phyloP scores from a whole-genome alignment of 2,888 invertebrate species.

The Pachymerium ferrugineum region DNA sequence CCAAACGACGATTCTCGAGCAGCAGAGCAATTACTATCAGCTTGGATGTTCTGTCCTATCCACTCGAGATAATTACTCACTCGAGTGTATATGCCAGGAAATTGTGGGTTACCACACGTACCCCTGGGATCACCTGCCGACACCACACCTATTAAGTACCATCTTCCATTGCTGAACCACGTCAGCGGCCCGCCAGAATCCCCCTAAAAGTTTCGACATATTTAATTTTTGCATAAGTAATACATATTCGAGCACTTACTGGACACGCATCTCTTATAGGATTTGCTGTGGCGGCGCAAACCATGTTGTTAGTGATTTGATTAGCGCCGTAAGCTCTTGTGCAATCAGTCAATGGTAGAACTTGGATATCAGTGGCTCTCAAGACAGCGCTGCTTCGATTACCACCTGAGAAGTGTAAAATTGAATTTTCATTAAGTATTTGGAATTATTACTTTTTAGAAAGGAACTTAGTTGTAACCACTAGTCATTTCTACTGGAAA shows the following conservation, averaged over 20 bases:
- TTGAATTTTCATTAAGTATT: too few relatives aligned
- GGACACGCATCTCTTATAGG: neutral
- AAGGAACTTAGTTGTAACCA: too few relatives aligned
- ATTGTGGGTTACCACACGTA: constrained; percentile 4
- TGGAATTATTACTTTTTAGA: too few relatives aligned
- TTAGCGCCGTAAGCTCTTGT: neutral
- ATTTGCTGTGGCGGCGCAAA: neutral
- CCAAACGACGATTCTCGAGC: neutral
- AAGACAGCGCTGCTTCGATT: neutral
- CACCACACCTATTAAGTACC: constrained; percentile 30
- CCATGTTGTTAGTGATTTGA: neutral
- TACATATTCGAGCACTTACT: neutral
- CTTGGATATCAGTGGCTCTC: neutral
- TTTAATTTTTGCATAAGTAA: neutral
- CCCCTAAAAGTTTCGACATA: neutral
- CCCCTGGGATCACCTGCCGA: constrained; percentile 28
- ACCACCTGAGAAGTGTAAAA: too few relatives aligned
- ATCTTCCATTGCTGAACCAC: neutral
- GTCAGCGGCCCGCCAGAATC: constrained; percentile 32
- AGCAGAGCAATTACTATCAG: neutral
- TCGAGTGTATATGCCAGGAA: constrained; percentile 22
- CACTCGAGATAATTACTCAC: constrained; percentile 23
- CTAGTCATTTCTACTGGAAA: too few relatives aligned
- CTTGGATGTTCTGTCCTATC: constrained; percentile 17
- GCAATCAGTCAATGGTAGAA: neutral